These are phyloP conservation scores for Aphelocoma coerulescens DNA, from an alignment of 2,113 vertebrate species.

Conservation along the genomic window DNA sequence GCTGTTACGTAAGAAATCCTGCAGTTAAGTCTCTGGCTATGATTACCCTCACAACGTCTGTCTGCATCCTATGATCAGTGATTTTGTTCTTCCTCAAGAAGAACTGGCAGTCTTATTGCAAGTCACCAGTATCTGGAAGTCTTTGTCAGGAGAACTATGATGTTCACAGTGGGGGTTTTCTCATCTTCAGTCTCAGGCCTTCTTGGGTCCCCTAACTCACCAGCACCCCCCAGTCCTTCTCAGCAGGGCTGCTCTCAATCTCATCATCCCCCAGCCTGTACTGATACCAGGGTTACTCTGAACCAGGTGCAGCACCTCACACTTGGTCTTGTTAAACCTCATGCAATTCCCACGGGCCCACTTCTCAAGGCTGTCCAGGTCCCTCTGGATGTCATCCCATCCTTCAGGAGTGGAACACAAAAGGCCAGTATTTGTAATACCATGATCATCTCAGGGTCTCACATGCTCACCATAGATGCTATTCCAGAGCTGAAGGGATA, in stretches of 20 bases:
- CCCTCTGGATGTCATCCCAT: background rate
- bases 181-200: background rate
- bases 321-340: background rate
- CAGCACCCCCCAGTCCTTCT: background rate
- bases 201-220: background rate
- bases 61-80: background rate
- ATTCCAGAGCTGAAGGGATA: background rate
- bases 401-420: background rate
- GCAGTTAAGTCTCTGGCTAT: background rate
- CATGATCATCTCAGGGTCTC: background rate
- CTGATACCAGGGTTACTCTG: background rate
- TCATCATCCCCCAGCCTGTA: background rate
- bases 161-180: background rate
- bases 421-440: background rate
- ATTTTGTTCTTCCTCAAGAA: background rate
- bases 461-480: accelerated
- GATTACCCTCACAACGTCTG: background rate
- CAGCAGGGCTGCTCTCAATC: background rate
- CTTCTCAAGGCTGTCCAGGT: background rate
- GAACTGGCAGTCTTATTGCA: background rate
- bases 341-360: background rate
- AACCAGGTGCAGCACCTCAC: background rate
- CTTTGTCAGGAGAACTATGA: background rate
- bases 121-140: background rate
- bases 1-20: background rate